Evolutionary conservation across 1,140 invertebrate species (phyloP).

Genomic region (Rhizoglyphus robini): DNA sequence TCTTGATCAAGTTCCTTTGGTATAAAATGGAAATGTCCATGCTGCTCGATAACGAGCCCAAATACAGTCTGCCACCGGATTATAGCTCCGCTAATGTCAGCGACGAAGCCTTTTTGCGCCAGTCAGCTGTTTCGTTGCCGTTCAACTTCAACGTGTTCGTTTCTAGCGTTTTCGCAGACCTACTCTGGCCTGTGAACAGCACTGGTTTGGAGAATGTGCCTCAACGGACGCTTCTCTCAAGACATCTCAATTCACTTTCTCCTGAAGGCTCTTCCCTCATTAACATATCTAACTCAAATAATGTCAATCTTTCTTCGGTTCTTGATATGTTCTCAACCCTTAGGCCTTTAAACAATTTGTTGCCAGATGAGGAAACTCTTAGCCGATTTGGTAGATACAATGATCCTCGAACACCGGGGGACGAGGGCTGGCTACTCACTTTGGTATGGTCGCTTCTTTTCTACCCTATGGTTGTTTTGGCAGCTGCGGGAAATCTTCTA

Average conservation of each 20-base stretch:
- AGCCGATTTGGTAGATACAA: background rate
- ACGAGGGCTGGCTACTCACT: background rate
- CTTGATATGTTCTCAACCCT: background rate
- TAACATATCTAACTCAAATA: background rate
- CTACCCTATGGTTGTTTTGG: conserved; percentile 52
- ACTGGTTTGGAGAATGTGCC: background rate
- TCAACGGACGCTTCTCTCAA: background rate
- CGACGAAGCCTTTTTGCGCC: too few species aligned
- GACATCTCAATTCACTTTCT: background rate
- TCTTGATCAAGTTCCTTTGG: too few species aligned
- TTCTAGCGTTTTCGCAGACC: background rate
- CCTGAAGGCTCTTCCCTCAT: background rate
- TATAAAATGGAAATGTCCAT: too few species aligned
- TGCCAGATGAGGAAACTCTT: background rate
- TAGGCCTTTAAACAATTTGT: background rate
- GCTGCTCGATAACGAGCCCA: too few species aligned
- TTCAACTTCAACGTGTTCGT: background rate
- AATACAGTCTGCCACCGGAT: too few species aligned
- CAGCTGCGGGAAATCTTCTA: conserved; percentile 63
- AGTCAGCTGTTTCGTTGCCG: background rate
- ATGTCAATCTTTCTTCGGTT: background rate
- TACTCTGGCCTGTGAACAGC: background rate
- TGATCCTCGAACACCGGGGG: background rate
- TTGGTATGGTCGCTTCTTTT: conserved; percentile 26
- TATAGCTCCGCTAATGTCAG: too few species aligned